These are phyloP conservation scores for Folsomia candida DNA, from an alignment of 2,888 invertebrate species.

Conservation along the genomic window DNA sequence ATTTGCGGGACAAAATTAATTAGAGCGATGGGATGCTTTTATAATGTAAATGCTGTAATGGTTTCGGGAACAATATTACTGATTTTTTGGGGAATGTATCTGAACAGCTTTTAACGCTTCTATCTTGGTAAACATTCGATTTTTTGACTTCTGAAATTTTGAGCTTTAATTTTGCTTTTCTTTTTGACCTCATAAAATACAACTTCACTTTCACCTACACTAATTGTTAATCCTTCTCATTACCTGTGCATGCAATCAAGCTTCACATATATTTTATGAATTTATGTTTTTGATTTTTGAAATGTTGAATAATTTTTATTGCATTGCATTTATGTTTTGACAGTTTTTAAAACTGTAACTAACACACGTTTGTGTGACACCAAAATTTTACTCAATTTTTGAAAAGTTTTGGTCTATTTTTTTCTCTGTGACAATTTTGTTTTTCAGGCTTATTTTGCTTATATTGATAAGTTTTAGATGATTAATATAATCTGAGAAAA, in stretches of 20 bases:
- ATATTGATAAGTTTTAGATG: too few species aligned
- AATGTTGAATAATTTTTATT: conserved; percentile 5
- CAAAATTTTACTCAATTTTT: neutral
- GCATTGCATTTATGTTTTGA: neutral
- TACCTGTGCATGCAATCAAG: neutral
- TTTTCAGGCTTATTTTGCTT: neutral
- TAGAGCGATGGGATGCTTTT: too few species aligned
- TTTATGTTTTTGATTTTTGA: conserved; percentile 8
- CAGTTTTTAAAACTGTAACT: neutral
- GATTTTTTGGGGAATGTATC: too few species aligned
- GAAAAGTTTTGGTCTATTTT: neutral
- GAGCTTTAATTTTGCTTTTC: neutral
- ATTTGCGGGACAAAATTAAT: too few species aligned
- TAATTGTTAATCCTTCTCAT: neutral
- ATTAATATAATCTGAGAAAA: too few species aligned
- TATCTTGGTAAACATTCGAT: too few species aligned
- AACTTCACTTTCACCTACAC: neutral
- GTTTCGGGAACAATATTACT: too few species aligned
- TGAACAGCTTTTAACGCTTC: neutral
- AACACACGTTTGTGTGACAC: neutral
- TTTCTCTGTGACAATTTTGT: neutral
- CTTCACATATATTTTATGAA: neutral
- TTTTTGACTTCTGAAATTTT: neutral
- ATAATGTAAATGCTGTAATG: too few species aligned
- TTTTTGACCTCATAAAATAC: neutral